These are phyloP conservation scores for Ooceraea biroi DNA, from an alignment of 1,140 invertebrate species.

Conservation along the genomic window DNA sequence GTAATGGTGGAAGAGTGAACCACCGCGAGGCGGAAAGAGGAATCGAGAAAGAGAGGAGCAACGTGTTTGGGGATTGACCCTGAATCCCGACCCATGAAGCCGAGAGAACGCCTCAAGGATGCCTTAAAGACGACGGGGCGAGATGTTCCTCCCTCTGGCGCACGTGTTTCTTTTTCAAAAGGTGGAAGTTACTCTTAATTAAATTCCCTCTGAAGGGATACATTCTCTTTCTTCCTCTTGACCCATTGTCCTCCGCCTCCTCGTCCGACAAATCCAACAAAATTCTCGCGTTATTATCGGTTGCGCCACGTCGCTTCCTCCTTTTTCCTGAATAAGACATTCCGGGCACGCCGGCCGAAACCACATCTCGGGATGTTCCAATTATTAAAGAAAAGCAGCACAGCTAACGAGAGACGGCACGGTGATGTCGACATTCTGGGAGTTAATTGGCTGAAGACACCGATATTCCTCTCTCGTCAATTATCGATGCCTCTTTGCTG, in stretches of 20 bases:
- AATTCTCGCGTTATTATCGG: conserved; percentile 65
- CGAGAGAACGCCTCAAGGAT: conserved; percentile 72
- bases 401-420: neutral
- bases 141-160: conserved; percentile 60
- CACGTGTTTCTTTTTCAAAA: conserved; percentile 62
- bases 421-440: neutral
- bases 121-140: conserved; percentile 81
- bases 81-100: conserved; percentile 75
- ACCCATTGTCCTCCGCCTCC: neutral
- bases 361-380: neutral
- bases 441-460: neutral
- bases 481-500: neutral
- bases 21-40: conserved; percentile 61
- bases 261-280: conserved; percentile 35
- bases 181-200: conserved; percentile 63
- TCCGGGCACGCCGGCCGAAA: neutral
- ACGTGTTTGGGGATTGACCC: conserved; percentile 78
- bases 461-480: neutral
- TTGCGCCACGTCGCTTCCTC: neutral
- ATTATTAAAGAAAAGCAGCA: conserved; percentile 55
- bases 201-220: conserved; percentile 58
- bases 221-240: neutral
- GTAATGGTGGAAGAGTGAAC: conserved; percentile 57
- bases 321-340: conserved; percentile 26
- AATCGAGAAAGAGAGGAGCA: conserved; percentile 32